Base-by-base conservation (phyloP, 2,797 vertebrate genomes). In the Sarcoramphus papa region DNA sequence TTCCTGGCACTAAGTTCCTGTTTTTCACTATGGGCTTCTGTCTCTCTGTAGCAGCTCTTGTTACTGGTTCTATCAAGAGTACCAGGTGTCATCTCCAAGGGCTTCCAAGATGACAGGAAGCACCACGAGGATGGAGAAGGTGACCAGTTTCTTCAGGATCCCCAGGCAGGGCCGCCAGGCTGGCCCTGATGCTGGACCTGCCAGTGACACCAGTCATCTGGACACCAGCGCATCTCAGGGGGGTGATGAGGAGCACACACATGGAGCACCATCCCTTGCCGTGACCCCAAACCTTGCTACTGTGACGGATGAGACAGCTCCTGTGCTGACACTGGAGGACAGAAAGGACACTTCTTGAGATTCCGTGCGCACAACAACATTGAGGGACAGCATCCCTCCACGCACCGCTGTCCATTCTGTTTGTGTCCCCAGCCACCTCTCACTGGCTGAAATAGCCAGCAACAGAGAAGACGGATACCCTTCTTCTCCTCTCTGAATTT, bases 101-200 rank as follows among this genome's bases (percentile, higher is more conserved):
- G 64, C 27, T 72, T 88, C 64, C n/a, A 33, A 56, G 37, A 24
- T 1, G 35, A 47, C 19, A 63, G 54, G 9, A 57, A 37, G 14
- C 24, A 51, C 30, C 57, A 56, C 4, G 2, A 22, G 16, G 51
- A 30, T 14, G 33, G 56, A 74, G 24, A 53, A 0, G 2, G 24
- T 41, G 33, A 57, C 13, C 23, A n/a, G 12, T 24, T 53, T 37
- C 54, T 51, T 30, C 65, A 21, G 24, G 47, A 41, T 22, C 14
- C 16, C 41, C 51, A 43, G 14, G 40, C 31, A 62, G 78, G 14
- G 6, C 11, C 25, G 13, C 22, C 12, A 30, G 11, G 16, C 21
- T 74, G 23, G 21, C 13, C 15, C 48, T 53, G 70, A 37, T 62
- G 27, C 47, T 92, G 60, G 24, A 62, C 20, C 27, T 53, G 15